phyloP scores from a whole-genome alignment of 2,113 vertebrate species.

The Natator depressus region DNA sequence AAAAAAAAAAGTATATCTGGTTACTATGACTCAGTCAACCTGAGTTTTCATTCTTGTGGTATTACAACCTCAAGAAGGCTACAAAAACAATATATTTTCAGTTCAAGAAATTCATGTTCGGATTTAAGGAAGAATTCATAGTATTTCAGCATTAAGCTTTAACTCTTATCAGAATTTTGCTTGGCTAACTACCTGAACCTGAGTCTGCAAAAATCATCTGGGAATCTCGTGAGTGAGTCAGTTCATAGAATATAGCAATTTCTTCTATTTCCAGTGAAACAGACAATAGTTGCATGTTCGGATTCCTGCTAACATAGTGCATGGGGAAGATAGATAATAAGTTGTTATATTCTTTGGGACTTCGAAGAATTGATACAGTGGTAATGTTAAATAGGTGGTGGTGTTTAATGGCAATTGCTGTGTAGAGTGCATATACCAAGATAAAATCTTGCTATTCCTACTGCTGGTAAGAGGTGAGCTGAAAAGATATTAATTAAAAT shows the following conservation, averaged over 20 bases:
- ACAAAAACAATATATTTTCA: background rate
- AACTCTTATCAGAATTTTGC: background rate
- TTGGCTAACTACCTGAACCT: background rate
- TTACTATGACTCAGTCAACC: background rate
- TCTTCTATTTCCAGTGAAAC: background rate
- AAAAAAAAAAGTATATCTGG: background rate
- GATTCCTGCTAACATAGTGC: no score
- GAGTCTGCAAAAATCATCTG: background rate
- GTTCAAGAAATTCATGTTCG: background rate
- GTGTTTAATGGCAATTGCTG: background rate
- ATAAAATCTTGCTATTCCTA: background rate
- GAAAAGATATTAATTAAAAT: no score
- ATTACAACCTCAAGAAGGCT: background rate
- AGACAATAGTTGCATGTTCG: no score
- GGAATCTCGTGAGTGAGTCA: background rate
- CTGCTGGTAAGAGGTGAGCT: no score
- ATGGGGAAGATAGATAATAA: background rate
- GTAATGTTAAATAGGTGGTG: background rate
- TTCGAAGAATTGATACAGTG: background rate
- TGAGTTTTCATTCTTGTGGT: background rate
- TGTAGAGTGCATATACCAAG: background rate
- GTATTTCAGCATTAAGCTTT: background rate
- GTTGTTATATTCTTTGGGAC: background rate
- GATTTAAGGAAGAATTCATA: background rate
- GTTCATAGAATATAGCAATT: background rate